Conservation (phyloP, 1,140 invertebrate species). For the Drosophila lacteicornis region DNA sequence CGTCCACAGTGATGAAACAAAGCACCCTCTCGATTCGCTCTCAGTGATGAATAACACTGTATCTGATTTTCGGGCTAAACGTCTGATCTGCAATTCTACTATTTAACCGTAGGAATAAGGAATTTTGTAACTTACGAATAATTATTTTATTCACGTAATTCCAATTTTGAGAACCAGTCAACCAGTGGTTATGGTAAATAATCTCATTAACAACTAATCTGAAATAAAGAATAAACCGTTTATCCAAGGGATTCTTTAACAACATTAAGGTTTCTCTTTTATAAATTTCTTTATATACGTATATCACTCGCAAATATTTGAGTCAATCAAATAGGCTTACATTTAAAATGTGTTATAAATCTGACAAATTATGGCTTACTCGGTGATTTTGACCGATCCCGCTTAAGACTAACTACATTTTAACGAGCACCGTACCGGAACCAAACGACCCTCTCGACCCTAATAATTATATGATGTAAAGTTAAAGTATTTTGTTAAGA, state of each 20-base stretch:
- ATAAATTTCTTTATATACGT: neutral
- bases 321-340: slow-evolving; percentile 25
- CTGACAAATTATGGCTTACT: slow-evolving; percentile 17
- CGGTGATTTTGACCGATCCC: slow-evolving; percentile 9
- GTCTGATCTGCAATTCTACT: too few species aligned
- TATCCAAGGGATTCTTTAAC: too few species aligned
- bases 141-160: too few species aligned
- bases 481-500: slow-evolving; percentile 78
- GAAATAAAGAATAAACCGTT: too few species aligned
- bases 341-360: slow-evolving; percentile 14
- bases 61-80: too few species aligned
- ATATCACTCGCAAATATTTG: slow-evolving; percentile 17
- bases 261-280: too few species aligned
- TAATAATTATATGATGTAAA: slow-evolving; percentile 84
- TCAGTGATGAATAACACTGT: too few species aligned
- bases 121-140: too few species aligned
- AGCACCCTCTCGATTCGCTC: too few species aligned
- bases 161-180: too few species aligned
- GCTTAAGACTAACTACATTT: neutral
- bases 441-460: neutral
- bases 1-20: too few species aligned
- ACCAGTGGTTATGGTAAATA: neutral
- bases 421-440: neutral
- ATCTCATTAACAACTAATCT: neutral
- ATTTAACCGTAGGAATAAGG: too few species aligned